Evolutionary conservation across 2,113 vertebrate genomes (phyloP).

Genomic region (Hydropotes inermis): DNA sequence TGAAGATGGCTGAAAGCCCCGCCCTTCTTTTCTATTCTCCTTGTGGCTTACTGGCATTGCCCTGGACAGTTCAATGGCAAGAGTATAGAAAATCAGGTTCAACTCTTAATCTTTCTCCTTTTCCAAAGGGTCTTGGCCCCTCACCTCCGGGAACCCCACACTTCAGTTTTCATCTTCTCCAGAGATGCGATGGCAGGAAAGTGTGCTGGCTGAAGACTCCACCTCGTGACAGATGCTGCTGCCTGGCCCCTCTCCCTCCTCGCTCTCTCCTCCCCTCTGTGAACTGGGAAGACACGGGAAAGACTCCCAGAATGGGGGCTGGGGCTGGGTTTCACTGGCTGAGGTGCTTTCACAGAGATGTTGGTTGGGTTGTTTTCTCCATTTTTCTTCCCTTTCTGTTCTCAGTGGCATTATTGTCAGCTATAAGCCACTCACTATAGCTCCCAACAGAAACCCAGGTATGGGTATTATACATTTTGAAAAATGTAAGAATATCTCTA

Average conservation of each 20-base stretch:
- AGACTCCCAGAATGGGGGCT: accelerated
- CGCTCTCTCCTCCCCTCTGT: accelerated
- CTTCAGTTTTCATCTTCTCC: not conserved
- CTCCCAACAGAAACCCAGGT: not conserved
- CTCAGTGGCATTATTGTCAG: not conserved
- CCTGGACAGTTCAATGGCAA: not conserved
- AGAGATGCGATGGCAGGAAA: not conserved
- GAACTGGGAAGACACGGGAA: accelerated
- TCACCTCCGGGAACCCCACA: not conserved
- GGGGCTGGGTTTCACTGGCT: accelerated
- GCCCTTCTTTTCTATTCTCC: not conserved
- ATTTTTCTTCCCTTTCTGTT: not conserved
- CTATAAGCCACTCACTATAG: not conserved
- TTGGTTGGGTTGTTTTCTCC: no score
- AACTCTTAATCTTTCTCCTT: not conserved
- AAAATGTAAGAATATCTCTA: not conserved
- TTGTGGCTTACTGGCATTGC: not conserved
- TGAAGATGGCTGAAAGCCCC: accelerated
- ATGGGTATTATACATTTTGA: not conserved
- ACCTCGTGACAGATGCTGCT: accelerated
- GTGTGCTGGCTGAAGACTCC: no score
- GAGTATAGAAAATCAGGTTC: accelerated
- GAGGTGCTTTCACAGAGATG: accelerated
- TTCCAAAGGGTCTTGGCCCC: not conserved
- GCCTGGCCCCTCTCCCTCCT: accelerated